Conservation (phyloP, 2,113 vertebrate genomes). For the Phalacrocorax carbo region DNA sequence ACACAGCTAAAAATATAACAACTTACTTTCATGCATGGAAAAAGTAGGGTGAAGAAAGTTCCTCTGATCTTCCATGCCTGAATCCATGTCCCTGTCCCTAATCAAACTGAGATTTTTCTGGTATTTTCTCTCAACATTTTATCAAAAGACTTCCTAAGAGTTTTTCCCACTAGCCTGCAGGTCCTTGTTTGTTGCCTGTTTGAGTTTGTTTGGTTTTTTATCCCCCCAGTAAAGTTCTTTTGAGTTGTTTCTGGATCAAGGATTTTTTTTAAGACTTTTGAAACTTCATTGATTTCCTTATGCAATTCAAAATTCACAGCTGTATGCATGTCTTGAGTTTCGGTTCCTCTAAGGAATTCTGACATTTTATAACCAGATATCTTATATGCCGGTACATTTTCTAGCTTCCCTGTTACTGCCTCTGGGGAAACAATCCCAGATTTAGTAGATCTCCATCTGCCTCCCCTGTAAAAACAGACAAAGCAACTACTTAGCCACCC, state of each 20-base stretch:
- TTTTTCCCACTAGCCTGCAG: background rate
- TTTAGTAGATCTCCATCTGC: constrained; percentile 66
- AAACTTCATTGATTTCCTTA: background rate
- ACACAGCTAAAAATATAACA: background rate
- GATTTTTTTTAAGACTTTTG: background rate
- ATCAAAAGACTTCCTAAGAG: background rate
- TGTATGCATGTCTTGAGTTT: background rate
- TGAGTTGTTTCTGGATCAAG: background rate
- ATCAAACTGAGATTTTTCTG: background rate
- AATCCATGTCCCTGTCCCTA: background rate
- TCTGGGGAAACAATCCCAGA: constrained; percentile 56
- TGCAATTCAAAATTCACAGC: constrained; percentile 23
- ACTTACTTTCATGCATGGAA: background rate
- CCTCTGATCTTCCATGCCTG: background rate
- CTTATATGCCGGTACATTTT: background rate
- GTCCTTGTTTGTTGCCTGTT: background rate
- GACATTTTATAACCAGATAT: constrained; percentile 25
- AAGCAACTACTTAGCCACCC: constrained; percentile 45
- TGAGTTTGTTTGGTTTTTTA: background rate
- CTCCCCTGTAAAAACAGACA: constrained; percentile 47
- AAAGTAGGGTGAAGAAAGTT: background rate
- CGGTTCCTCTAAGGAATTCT: background rate
- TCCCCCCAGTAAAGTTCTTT: background rate
- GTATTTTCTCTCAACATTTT: background rate
- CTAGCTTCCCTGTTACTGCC: background rate